A percentile compares a stretch with the other conserved stretches of the same genome.
Conservation (phyloP, 2,113 vertebrate species). For the Callaeas wilsoni region DNA sequence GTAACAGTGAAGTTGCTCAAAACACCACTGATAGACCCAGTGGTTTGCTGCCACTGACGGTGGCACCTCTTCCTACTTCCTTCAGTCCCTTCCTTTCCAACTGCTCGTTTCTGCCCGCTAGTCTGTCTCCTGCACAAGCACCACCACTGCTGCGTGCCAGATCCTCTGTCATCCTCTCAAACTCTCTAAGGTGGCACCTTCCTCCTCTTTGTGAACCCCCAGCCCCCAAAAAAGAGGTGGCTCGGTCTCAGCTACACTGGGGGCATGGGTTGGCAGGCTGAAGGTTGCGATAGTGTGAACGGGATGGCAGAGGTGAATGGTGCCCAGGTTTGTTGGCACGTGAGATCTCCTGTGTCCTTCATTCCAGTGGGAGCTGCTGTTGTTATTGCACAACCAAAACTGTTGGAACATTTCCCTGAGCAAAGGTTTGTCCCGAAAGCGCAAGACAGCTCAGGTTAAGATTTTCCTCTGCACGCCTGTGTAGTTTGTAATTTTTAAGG, state of each 20-base stretch:
- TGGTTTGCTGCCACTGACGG: neutral
- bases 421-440: neutral
- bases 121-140: neutral
- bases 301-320: rapidly evolving
- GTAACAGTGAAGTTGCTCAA: neutral
- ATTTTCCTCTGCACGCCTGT: neutral
- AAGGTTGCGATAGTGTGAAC: rapidly evolving
- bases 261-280: neutral
- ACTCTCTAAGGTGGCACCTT: no score
- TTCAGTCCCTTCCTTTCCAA: neutral
- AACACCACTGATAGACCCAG: neutral
- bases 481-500: neutral
- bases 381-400: neutral
- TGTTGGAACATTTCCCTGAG: neutral
- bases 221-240: neutral
- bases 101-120: rapidly evolving
- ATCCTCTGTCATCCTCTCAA: neutral
- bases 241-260: neutral
- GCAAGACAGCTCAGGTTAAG: neutral
- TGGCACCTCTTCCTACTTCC: neutral
- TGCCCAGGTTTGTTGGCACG: neutral
- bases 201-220: neutral
- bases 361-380: neutral
- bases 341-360: neutral
- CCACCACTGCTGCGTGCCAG: neutral